Evolutionary conservation across 2,797 vertebrate species (phyloP), one percentile per base, ranked within the genome.

Genomic region (Anomalospiza imberbis): DNA sequence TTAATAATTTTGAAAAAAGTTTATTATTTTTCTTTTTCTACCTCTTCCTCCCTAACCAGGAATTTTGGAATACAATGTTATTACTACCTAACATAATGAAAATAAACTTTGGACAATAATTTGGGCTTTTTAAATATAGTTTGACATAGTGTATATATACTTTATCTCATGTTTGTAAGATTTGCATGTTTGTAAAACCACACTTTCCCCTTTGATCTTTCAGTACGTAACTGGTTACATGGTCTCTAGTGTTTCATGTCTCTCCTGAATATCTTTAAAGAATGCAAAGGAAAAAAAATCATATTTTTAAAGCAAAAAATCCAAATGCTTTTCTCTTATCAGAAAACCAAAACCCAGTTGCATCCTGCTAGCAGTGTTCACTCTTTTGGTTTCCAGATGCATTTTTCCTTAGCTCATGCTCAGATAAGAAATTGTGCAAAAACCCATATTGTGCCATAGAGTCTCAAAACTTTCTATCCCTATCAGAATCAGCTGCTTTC

Each of bases 351-450:
- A 80, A 45, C 3, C 34, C 38, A 17, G 5, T n/a, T 34, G 2
- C 6, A 4, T 72, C 42, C 76, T 11, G 2, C 55, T 81, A 75
- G 28, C 24, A 71, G 12, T n/a, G 48, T 26, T 85, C 44, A 83
- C 6, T 62, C 26, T 78, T 70, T 60, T 45, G 21, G 18, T 78
- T 89, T 94, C 91, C 68, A 95, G 66, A 90, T 58, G 48, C 68
- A 32, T 67, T 88, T 16, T 91, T 87, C 40, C 34, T 65, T 26
- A 87, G 18, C 25, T 92, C 18, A 34, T 40, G 10, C 18, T 82
- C 65, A 89, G 78, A 85, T 77, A 94, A 93, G 63, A 71, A 89
- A 74, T 54, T 78, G 28, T 45, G 34, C 31, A 91, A 80, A 65
- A 80, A 47, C 16, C 2, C 29, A 36, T 25, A 15, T 16, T 10